Percentiles rank a stretch among this genome's conserved stretches.
Conservation (phyloP, 53 echinoderm and acorn worm species). For the Crossaster papposus region DNA sequence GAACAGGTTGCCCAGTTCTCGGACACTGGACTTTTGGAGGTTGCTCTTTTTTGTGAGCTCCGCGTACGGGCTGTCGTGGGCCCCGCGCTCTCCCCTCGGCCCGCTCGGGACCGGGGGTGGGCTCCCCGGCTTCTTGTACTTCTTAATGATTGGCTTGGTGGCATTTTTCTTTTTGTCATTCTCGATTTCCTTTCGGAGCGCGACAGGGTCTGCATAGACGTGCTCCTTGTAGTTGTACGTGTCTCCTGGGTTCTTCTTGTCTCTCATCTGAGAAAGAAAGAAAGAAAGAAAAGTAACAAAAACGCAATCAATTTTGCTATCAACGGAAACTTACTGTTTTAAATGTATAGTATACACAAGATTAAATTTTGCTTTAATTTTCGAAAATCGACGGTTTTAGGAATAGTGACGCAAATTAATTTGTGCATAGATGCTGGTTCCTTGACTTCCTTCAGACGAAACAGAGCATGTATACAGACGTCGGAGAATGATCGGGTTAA, state of each 20-base stretch:
- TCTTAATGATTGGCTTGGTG: background rate
- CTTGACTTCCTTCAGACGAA: too few species aligned
- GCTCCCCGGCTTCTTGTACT: background rate
- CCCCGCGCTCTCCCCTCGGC: background rate
- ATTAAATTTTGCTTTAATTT: too few species aligned
- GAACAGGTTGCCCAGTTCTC: slow-evolving; percentile 25
- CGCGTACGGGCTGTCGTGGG: slow-evolving; percentile 27
- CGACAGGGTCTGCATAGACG: slow-evolving; percentile 44
- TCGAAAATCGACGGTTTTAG: too few species aligned
- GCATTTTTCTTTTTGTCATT: background rate
- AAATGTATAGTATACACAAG: too few species aligned
- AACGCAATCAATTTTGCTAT: background rate
- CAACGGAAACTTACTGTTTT: too few species aligned
- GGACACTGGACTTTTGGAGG: background rate
- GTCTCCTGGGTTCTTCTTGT: slow-evolving; percentile 25
- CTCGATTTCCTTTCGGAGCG: slow-evolving; percentile 21
- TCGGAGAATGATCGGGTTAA: too few species aligned
- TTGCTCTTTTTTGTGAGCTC: slow-evolving; percentile 38
- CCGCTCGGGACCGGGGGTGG: slow-evolving; percentile 35
- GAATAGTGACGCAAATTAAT: too few species aligned
- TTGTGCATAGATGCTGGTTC: too few species aligned
- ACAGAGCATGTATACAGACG: too few species aligned
- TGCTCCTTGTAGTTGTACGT: slow-evolving; percentile 51
- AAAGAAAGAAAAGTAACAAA: background rate
- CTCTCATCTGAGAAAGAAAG: slow-evolving; percentile 33